Evolutionary conservation across 2,797 vertebrate species (phyloP).

Genomic region (Rhinella marina): DNA sequence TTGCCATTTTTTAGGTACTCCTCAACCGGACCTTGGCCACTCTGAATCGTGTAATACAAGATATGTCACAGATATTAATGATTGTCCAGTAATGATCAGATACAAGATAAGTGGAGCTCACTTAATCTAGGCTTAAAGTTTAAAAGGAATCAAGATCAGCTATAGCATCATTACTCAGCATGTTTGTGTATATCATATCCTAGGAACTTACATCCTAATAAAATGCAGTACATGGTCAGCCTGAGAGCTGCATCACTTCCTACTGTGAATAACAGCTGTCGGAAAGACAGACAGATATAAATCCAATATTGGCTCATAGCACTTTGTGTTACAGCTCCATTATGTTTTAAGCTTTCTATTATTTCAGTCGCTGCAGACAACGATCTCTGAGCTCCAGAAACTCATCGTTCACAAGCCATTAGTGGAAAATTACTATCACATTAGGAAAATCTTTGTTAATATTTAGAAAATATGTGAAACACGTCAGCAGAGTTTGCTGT

Average conservation of each 20-base stretch:
- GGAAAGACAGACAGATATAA: background rate
- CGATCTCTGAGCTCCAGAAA: background rate
- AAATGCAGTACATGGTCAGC: background rate
- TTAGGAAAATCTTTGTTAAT: background rate
- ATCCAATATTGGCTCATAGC: background rate
- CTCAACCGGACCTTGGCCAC: too few species aligned
- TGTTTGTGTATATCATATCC: background rate
- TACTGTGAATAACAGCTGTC: background rate
- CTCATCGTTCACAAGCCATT: background rate
- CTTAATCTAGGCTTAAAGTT: too few species aligned
- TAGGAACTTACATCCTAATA: background rate
- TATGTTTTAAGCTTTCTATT: background rate
- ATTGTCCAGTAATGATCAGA: too few species aligned
- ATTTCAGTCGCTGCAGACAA: background rate
- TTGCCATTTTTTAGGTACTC: too few species aligned
- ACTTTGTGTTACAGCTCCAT: background rate
- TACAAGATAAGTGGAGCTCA: too few species aligned
- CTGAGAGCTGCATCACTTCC: background rate
- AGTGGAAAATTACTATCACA: background rate
- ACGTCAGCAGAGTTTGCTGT: background rate
- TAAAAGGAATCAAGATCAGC: background rate
- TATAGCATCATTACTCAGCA: background rate
- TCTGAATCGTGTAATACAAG: too few species aligned
- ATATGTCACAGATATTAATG: too few species aligned
- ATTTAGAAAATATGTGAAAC: background rate